These are phyloP conservation scores for Drosophila lutescens DNA, from an alignment of 2,888 invertebrate genomes.

Conservation along the genomic window DNA sequence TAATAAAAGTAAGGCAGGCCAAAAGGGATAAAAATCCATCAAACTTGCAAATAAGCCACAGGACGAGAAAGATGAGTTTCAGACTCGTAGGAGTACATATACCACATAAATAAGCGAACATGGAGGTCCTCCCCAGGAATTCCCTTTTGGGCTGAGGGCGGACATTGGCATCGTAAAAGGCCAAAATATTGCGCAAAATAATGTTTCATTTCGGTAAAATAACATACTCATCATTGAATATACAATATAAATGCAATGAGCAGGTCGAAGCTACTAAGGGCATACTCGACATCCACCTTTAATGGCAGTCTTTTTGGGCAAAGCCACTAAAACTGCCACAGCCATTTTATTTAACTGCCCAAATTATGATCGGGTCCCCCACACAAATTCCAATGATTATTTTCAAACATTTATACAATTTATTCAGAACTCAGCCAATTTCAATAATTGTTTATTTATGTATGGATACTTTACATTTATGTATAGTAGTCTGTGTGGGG, in stretches of 20 bases:
- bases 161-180: constrained; percentile 64
- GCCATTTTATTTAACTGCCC: constrained; percentile 1
- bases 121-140: constrained; percentile 4
- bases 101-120: constrained; percentile 8
- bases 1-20: constrained; percentile 44
- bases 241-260: constrained; percentile 55
- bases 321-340: constrained; percentile 10
- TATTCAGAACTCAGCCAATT: neutral
- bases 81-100: constrained; percentile 6
- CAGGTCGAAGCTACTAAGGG: neutral
- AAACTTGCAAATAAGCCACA: constrained; percentile 78
- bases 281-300: constrained; percentile 11
- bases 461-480: neutral
- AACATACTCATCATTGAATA: constrained; percentile 70
- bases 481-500: neutral
- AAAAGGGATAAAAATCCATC: constrained; percentile 77
- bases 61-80: constrained; percentile 57
- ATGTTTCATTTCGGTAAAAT: constrained; percentile 74
- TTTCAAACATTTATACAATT: neutral
- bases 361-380: neutral
- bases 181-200: constrained; percentile 62
- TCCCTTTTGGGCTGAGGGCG: constrained; percentile 20
- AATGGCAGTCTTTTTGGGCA: constrained; percentile 4
- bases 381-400: constrained; percentile 5
- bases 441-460: constrained; percentile 5